Evolutionary conservation across 2,888 invertebrate genomes (phyloP).

Genomic region (Lymantria monacha): DNA sequence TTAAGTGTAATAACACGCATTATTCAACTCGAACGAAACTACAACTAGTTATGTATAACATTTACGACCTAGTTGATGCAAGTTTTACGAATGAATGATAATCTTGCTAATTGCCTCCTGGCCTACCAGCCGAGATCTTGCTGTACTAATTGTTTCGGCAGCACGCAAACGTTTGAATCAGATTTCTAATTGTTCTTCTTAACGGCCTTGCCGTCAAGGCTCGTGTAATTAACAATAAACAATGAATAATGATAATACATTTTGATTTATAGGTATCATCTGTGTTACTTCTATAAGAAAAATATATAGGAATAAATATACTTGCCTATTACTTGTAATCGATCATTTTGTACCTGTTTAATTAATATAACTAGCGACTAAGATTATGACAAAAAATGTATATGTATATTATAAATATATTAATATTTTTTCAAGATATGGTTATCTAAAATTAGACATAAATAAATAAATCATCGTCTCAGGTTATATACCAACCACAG

Average conservation of each 20-base stretch:
- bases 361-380: too few relatives aligned
- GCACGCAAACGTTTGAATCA: slow-evolving; percentile 62
- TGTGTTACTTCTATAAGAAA: slow-evolving; percentile 8
- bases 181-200: slow-evolving; percentile 71
- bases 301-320: too few relatives aligned
- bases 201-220: slow-evolving; percentile 51
- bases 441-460: too few relatives aligned
- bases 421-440: too few relatives aligned
- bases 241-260: slow-evolving; percentile 42
- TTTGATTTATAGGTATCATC: slow-evolving; percentile 21
- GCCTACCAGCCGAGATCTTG: slow-evolving; percentile 53
- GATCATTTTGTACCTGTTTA: too few relatives aligned
- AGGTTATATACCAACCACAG: too few relatives aligned
- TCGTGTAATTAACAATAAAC: slow-evolving; percentile 45
- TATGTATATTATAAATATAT: too few relatives aligned
- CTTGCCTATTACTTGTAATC: too few relatives aligned
- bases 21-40: too few relatives aligned
- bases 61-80: slow-evolving; percentile 26
- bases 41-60: background rate
- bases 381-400: too few relatives aligned
- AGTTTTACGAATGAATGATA: slow-evolving; percentile 47
- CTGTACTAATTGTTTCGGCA: slow-evolving; percentile 68
- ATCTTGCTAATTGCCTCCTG: slow-evolving; percentile 53
- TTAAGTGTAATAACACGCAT: too few relatives aligned
- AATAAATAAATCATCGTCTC: too few relatives aligned